Conservation (phyloP, 1,140 invertebrate genomes). For the Halictus rubicundus region DNA sequence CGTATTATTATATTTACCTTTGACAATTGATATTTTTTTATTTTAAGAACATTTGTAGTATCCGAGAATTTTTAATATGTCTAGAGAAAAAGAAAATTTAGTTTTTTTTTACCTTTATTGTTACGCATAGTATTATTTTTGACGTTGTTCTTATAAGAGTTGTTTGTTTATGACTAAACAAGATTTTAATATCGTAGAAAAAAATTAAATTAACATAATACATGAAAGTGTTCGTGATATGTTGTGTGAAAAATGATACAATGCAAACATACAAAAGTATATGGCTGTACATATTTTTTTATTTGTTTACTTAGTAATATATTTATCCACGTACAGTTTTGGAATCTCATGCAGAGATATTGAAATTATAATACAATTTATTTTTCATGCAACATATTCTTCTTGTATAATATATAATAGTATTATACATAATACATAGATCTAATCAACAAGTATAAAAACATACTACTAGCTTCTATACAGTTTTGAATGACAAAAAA, state of each 20-base stretch:
- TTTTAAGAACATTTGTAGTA: slow-evolving; percentile 16
- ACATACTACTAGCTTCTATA: background rate
- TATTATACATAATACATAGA: no score
- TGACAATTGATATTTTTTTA: background rate
- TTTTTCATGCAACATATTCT: slow-evolving; percentile 55
- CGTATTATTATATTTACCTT: slow-evolving; percentile 17
- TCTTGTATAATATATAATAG: slow-evolving; percentile 6
- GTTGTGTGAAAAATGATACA: slow-evolving; percentile 1
- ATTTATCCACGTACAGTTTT: slow-evolving; percentile 4
- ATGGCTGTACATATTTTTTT: background rate
- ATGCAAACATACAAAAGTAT: slow-evolving; percentile 4
- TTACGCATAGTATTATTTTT: background rate
- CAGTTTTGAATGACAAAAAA: background rate
- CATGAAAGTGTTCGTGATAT: background rate
- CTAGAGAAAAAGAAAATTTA: background rate
- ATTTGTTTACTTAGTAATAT: background rate
- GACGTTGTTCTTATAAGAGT: background rate
- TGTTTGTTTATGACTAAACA: background rate
- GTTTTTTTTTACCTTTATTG: background rate
- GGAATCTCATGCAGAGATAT: background rate
- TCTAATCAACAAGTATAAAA: background rate
- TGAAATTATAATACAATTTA: slow-evolving; percentile 47
- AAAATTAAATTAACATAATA: background rate
- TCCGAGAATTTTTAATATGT: background rate
- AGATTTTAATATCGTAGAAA: background rate